Conservation (phyloP, 2,113 vertebrate species). For the Neopipo cinnamomea region DNA sequence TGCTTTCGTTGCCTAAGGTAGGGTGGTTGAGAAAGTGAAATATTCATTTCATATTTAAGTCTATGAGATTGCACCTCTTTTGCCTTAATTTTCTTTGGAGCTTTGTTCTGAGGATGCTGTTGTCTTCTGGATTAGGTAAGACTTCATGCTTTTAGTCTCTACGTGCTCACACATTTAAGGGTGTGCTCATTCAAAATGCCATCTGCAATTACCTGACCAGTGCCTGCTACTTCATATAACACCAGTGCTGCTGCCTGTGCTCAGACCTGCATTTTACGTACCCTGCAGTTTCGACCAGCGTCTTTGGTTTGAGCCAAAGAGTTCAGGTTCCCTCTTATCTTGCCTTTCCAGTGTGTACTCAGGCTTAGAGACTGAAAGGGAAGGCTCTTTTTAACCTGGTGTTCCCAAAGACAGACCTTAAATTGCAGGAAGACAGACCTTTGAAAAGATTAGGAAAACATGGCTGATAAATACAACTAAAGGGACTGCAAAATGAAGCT, state of each 20-base stretch:
- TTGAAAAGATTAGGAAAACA: background rate
- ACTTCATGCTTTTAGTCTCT: background rate
- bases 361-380: background rate
- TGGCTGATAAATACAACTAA: background rate
- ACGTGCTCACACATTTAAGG: background rate
- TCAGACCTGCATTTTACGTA: background rate
- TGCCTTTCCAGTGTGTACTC: rapidly evolving
- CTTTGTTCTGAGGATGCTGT: background rate
- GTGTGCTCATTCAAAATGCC: background rate
- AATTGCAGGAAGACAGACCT: background rate
- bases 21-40: background rate
- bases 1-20: background rate
- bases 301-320: background rate
- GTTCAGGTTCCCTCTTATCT: background rate
- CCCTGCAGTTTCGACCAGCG: background rate
- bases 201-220: background rate
- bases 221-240: background rate
- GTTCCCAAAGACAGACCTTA: background rate
- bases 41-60: background rate
- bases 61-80: background rate
- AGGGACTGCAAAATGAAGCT: background rate
- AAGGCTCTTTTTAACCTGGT: background rate
- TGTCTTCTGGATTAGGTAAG: background rate
- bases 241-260: background rate
- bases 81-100: background rate